phyloP scores from a whole-genome alignment of 2,888 invertebrate species.

The Ornithoptera alexandrae region DNA sequence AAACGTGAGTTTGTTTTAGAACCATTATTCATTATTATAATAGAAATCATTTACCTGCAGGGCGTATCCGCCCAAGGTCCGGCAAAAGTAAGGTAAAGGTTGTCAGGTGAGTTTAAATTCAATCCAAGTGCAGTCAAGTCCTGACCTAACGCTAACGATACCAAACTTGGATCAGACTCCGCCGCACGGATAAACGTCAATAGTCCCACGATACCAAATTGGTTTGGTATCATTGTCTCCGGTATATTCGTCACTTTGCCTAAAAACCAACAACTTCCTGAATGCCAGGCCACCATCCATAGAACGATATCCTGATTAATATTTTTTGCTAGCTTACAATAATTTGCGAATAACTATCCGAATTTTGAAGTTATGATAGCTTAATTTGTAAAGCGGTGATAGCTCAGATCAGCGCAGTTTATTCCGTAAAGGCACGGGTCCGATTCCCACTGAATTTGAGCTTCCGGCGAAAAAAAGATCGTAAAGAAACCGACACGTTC shows the following conservation, averaged over 20 bases:
- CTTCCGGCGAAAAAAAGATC: no score
- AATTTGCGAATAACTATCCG: neutral
- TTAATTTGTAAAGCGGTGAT: no score
- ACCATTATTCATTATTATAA: neutral
- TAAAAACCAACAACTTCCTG: conserved; percentile 56
- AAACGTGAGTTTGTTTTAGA: neutral
- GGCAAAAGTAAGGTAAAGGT: conserved; percentile 98
- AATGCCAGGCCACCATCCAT: conserved; percentile 9
- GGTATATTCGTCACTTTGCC: conserved; percentile 99
- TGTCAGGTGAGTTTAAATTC: conserved; percentile 98
- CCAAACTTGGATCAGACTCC: conserved; percentile 97
- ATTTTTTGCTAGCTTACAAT: neutral
- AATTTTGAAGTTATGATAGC: no score
- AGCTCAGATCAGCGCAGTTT: no score
- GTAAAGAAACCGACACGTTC: no score
- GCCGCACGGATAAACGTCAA: conserved; percentile 98
- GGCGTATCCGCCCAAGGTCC: conserved; percentile 99
- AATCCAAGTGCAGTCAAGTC: conserved; percentile 98
- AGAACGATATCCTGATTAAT: conserved; percentile 32
- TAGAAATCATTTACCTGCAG: conserved; percentile 80
- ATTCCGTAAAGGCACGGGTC: no score
- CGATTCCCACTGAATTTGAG: no score
- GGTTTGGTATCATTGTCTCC: conserved; percentile 98
- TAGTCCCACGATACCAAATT: conserved; percentile 99
- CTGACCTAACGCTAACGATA: conserved; percentile 97